These are phyloP conservation scores for Thamnophis elegans DNA, from an alignment of 2,797 vertebrate species.

Conservation along the genomic window DNA sequence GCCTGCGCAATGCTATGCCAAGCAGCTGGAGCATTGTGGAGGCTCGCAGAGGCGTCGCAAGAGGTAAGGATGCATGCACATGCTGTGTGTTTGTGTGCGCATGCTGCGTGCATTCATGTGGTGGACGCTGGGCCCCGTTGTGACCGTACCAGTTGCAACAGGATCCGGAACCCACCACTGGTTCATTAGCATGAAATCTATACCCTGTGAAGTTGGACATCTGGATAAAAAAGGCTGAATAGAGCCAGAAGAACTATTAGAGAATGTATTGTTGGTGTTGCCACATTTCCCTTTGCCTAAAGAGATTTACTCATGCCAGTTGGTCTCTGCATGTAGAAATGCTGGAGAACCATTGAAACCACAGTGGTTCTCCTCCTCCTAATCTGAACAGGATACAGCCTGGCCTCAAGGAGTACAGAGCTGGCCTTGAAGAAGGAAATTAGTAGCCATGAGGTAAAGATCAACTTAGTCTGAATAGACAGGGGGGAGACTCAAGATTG, in stretches of 20 bases:
- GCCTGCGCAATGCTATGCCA: too few relatives aligned
- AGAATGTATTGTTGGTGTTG: background rate
- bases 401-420: background rate
- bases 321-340: background rate
- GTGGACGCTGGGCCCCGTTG: too few relatives aligned
- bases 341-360: background rate
- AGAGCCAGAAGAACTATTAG: background rate
- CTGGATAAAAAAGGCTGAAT: background rate
- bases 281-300: background rate
- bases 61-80: too few relatives aligned
- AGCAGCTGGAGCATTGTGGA: too few relatives aligned
- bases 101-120: too few relatives aligned
- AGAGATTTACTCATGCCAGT: background rate
- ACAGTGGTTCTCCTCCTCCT: background rate
- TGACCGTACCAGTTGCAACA: too few relatives aligned
- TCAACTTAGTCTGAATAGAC: background rate
- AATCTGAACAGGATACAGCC: background rate
- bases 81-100: too few relatives aligned
- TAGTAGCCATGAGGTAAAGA: background rate
- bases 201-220: background rate
- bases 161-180: too few relatives aligned
- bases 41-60: too few relatives aligned
- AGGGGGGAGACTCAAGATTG: background rate
- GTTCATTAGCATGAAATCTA: background rate
- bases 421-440: background rate